phyloP scores from a whole-genome alignment of 2,113 vertebrate genomes.

The Phocoena sinus region DNA sequence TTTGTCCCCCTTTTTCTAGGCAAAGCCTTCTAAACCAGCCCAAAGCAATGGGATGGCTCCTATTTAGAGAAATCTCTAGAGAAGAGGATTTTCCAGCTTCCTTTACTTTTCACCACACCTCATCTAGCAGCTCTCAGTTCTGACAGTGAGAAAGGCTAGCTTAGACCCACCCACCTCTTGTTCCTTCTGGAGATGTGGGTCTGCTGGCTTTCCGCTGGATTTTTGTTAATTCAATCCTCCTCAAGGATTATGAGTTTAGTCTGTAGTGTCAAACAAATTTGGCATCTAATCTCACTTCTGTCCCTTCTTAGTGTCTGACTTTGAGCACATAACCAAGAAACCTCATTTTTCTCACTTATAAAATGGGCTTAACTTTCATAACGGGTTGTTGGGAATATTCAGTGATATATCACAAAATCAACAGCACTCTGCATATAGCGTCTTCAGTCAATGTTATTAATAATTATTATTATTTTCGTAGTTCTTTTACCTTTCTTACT shows the following conservation, averaged over 20 bases:
- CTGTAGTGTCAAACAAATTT: neutral
- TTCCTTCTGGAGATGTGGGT: neutral
- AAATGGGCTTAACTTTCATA: neutral
- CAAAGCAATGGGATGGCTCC: rapidly evolving
- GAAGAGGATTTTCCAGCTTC: neutral
- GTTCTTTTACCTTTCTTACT: neutral
- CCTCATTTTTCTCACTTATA: neutral
- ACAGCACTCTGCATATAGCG: neutral
- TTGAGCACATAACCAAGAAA: neutral
- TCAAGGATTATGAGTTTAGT: neutral
- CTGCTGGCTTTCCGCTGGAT: neutral
- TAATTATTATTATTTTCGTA: no score
- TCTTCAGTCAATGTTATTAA: no score
- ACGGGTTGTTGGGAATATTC: neutral
- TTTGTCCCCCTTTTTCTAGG: neutral
- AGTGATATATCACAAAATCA: neutral
- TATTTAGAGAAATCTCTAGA: neutral
- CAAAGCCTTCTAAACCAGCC: neutral
- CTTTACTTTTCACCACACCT: neutral
- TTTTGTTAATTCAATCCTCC: neutral
- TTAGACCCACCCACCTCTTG: neutral
- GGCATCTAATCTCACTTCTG: neutral
- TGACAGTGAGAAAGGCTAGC: neutral
- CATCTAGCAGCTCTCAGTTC: no score
- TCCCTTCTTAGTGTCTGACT: neutral